Evolutionary conservation across 2,113 vertebrate genomes (phyloP), one percentile per base, ranked within the genome.

Genomic region (Pygoscelis antarcticus): DNA sequence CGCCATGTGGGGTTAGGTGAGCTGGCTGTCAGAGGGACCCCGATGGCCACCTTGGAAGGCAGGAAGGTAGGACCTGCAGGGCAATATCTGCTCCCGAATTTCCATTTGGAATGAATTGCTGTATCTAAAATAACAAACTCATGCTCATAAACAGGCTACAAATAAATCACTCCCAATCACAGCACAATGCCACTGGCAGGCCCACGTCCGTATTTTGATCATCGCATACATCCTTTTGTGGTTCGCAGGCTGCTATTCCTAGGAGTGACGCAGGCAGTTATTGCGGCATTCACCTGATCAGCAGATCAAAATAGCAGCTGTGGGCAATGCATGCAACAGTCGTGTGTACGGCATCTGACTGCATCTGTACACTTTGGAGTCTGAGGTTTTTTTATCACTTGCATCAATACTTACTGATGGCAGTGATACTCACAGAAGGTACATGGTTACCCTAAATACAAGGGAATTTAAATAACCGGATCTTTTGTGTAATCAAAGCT

Each of bases 311-410:
- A 95, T 22, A 83, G 49, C 74, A 66, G 55, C 74, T 92, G 55
- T 23, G 30, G 70, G 29, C 60, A 84, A 60, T 0, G 0, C 9
- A 17, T 30, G n/a, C 32, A 52, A 29, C 13, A 65, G 36, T 29
- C 1, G 1, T 22, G 16, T 36, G 23, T 57, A 38, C 4, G 1
- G 49, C 40, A 44, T 61, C 38, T 3, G 1, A 75, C 47, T 34
- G 29, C 13, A 60, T 36, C 38, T 0, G 0, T 38, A 51, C 0
- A 0, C 61, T 68, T 25, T 6, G 14, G 27, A 77, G n/a, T 17
- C 46, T 36, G 26, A 68, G 51, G 19, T 6, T 64, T 89, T 44
- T 70, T 26, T 22, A 34, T 44, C 65, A n/a, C 21, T 30, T 47
- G 14, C 68, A 62, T 61, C 46, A 36, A 32, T 44, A 80, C 15